Evolutionary conservation across 1,140 invertebrate genomes (phyloP), one percentile per base, ranked within the genome.

Genomic region (Cheumatopsyche charites): DNA sequence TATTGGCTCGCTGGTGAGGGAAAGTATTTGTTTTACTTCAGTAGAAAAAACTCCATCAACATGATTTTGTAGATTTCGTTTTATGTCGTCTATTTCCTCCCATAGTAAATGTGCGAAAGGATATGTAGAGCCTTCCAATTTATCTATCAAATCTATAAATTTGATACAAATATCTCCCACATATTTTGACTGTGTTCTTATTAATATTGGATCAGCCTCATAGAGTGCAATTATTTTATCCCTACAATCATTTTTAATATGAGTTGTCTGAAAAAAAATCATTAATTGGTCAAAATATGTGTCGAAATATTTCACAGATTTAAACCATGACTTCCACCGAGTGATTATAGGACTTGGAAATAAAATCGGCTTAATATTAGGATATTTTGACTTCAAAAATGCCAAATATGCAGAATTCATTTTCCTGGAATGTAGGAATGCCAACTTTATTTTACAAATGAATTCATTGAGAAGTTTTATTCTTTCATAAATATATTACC

Each of bases 291-390:
- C 58, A 12, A 71, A 65, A 52, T 65, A 66, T 13, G 62, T 52
- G 19, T 65, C 62, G 15, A 71, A 65, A 65, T 71, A 71, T 65
- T 52, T 71, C 21, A 71, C 62, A 13, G 70, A 71, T 65, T 71
- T 71, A 13, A 71, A 71, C 70, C 70, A 65, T 25, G 70, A 71
- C 43, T 71, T 71, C 61, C 43, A 71, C 23, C 70, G 45, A 29
- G 43, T 71, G 45, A 71, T 65, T n/a, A 71, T 21, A 25, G 70
- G 70, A 65, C 62, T 71, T 17, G 70, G 62, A 71, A 71, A 65
- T 65, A 71, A 41, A 6, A 66, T 21, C 36, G 70, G 42, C 66
- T 61, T 41, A 21, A 71, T 4, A 63, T 71, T 1, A 21, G 62
- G 70, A 0, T 71, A 71, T 6, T 1, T 49, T 47, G 26, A 49